These are phyloP conservation scores for Sebastes paucispinis DNA, from an alignment of 2,797 vertebrate genomes.

Conservation along the genomic window DNA sequence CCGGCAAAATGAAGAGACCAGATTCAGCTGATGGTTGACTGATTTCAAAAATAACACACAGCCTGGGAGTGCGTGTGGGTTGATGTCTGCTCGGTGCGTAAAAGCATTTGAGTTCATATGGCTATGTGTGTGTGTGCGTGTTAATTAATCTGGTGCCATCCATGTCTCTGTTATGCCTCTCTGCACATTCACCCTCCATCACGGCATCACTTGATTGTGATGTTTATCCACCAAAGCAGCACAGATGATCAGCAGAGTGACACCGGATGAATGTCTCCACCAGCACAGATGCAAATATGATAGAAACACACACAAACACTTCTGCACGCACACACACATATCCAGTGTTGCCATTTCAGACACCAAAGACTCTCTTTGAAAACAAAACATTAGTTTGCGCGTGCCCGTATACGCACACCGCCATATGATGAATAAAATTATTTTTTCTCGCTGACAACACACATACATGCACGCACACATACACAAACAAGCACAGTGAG, in stretches of 20 bases:
- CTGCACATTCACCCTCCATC: constrained; percentile 53
- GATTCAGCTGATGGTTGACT: constrained; percentile 73
- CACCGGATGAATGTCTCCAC: constrained; percentile 47
- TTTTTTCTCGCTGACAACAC: constrained; percentile 26
- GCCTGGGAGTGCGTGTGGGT: constrained; percentile 31
- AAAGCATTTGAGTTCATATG: constrained; percentile 22
- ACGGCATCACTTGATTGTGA: constrained; percentile 49
- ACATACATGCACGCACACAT: constrained; percentile 2
- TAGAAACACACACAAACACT: not conserved
- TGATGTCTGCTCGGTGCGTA: constrained; percentile 23
- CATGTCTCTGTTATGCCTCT: constrained; percentile 59
- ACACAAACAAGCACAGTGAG: constrained; percentile 52
- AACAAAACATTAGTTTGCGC: constrained; percentile 43
- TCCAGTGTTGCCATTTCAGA: not conserved
- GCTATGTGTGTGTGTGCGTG: not conserved
- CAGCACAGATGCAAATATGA: constrained; percentile 57
- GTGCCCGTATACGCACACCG: not conserved
- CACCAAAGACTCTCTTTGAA: constrained; percentile 13
- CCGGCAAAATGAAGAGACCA: constrained; percentile 75
- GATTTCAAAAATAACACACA: constrained; percentile 73
- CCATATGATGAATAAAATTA: constrained; percentile 37
- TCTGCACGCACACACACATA: not conserved
- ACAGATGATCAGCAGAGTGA: constrained; percentile 59
- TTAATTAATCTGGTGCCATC: constrained; percentile 68
- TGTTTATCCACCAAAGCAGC: constrained; percentile 71